Evolutionary conservation across 2,888 invertebrate genomes (phyloP).

Genomic region (Netelia fuscicornis): DNA sequence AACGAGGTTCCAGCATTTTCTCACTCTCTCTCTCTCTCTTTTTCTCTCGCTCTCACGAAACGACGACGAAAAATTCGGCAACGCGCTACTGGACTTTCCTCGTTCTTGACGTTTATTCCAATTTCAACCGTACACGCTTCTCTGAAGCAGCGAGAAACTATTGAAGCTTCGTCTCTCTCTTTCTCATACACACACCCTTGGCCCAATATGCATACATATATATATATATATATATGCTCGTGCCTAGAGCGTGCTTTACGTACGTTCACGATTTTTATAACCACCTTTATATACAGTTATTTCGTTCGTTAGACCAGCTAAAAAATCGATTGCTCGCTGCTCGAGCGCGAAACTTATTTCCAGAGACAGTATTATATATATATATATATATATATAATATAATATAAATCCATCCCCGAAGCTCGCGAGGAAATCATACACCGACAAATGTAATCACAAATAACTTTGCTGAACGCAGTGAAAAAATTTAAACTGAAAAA

Average conservation of each 20-base stretch:
- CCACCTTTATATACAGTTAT: slow-evolving; percentile 49
- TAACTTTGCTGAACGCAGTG: background rate
- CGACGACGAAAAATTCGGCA: slow-evolving; percentile 56
- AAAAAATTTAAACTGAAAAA: background rate
- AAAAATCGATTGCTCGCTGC: slow-evolving; percentile 56
- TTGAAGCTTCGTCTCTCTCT: slow-evolving; percentile 29
- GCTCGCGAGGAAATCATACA: slow-evolving; percentile 1
- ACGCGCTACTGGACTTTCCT: slow-evolving; percentile 39
- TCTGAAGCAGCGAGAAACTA: slow-evolving; percentile 26
- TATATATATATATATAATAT: background rate
- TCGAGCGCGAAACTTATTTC: slow-evolving; percentile 49
- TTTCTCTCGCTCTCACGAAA: background rate
- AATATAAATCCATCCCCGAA: background rate
- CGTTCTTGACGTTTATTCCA: slow-evolving; percentile 50
- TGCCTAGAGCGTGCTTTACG: slow-evolving; percentile 31
- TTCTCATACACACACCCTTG: background rate
- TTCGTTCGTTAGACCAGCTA: slow-evolving; percentile 35
- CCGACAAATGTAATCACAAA: background rate
- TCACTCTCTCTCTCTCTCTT: background rate
- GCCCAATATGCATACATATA: background rate
- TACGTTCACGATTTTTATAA: slow-evolving; percentile 49
- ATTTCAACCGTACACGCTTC: slow-evolving; percentile 42
- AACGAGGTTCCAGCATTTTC: slow-evolving; percentile 13
- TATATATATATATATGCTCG: background rate
- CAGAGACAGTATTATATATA: slow-evolving; percentile 2